A percentile compares a stretch with the other conserved stretches of the same genome.
Evolutionary conservation across 2,113 vertebrate genomes (phyloP).

Genomic region (Toxotes chatareus): DNA sequence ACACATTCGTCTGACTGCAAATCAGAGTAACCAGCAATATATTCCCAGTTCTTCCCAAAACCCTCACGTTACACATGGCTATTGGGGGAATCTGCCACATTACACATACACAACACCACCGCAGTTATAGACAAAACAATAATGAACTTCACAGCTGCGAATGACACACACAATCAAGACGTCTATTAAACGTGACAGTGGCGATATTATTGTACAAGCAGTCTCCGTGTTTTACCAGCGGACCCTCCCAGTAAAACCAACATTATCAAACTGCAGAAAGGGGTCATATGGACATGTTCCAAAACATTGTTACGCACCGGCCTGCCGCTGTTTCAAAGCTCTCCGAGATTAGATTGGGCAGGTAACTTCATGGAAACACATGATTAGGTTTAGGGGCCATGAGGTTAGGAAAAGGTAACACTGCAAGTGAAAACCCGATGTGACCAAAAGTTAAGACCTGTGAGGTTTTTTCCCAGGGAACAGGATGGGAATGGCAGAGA

Average conservation of each 20-base stretch:
- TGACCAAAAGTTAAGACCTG: slow-evolving; percentile 82
- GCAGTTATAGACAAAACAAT: slow-evolving; percentile 60
- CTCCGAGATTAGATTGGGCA: slow-evolving; percentile 69
- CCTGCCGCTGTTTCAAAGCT: slow-evolving; percentile 69
- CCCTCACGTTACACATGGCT: background rate
- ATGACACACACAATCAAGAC: slow-evolving; percentile 70
- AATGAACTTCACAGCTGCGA: slow-evolving; percentile 54
- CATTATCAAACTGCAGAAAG: slow-evolving; percentile 74
- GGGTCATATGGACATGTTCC: slow-evolving; percentile 72
- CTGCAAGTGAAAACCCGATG: slow-evolving; percentile 78
- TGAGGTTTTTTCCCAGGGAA: slow-evolving; percentile 81
- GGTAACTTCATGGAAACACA: slow-evolving; percentile 76
- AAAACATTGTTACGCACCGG: slow-evolving; percentile 72
- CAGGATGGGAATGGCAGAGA: slow-evolving; percentile 83
- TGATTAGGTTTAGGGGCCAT: slow-evolving; percentile 72
- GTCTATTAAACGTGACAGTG: slow-evolving; percentile 73
- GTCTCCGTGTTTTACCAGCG: slow-evolving; percentile 73
- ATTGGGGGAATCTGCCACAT: background rate
- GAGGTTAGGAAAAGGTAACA: slow-evolving; percentile 79
- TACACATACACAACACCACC: background rate
- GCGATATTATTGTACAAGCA: slow-evolving; percentile 77
- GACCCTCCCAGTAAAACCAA: slow-evolving; percentile 81
- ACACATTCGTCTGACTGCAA: background rate
- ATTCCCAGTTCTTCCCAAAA: background rate
- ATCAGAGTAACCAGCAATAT: slow-evolving; percentile 10